Base-by-base conservation (phyloP, 2,797 vertebrate species). In the Xiphophorus birchmanni region DNA sequence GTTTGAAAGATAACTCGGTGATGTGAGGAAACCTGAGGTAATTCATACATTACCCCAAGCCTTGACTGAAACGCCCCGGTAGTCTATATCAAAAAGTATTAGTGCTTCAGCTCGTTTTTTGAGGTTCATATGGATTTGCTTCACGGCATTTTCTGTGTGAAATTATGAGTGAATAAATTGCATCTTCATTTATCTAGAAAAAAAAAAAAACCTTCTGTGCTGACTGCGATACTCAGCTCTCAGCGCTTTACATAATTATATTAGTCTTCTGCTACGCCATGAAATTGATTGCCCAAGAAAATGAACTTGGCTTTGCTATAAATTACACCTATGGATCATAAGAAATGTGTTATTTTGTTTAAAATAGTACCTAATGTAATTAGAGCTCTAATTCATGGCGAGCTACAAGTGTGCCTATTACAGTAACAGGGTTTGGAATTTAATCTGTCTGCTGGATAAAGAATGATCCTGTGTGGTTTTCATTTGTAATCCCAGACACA, bases 161-260 rank as follows among this genome's bases (percentile, higher is more conserved):
- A 98, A 99, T 99, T 99, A 98, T 95, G 96, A 96, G 95, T 97
- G 97, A 98, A 98, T 99, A 97, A 99, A 99, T 97, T 97, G 97
- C 96, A 97, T 98, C 97, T 99, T 99, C 97, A 99, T 99, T 99
- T 98, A 98, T 99, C 98, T 99, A 99, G 95, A 93, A 94, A 93
- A 95, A 95, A 95, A 96, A 94, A 63, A 52, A 52, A 47, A 47
- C 95, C 95, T 94, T 95, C 96, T 96, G 96, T 96, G 97, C 96
- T 97, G 96, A 97, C 95, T 96, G 96, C 91, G 96, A 97, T 96
- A 96, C 95, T 96, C 95, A 95, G 95, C 96, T 97, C 96, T 96
- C 95, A 91, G 94, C 96, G 95, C 97, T 97, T 98, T 97, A 96
- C 95, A 96, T 96, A 96, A 97, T 98, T 97, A 97, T 96, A 97